Evolutionary conservation across 2,797 vertebrate species (phyloP), one percentile per base, ranked within the genome.

Genomic region (Anguilla obscura): DNA sequence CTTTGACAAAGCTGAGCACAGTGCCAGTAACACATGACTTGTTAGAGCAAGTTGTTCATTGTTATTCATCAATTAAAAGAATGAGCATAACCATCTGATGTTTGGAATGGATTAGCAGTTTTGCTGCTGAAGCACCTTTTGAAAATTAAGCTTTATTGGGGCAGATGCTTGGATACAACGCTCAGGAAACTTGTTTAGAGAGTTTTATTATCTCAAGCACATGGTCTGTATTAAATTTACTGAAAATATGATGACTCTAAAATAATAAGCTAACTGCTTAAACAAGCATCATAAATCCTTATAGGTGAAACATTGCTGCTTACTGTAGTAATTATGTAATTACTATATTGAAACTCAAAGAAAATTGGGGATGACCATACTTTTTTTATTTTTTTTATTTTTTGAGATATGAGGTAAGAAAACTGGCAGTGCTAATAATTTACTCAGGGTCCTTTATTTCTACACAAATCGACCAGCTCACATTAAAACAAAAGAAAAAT

Each of bases 71-170:
- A 88, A 60, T 86, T 85, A 88, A 66, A 85, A 80, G 24, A 85
- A 87, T 86, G 58, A 56, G 63, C 74, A 21, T 84, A 86, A 87
- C 87, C 89, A 85, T 89, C 58, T 74, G 87, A 90, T 85, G 60
- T 56, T 16, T 36, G 40, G n/a, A 76, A 87, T 88, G 84, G 88
- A 88, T 88, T 52, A 85, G 58, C 63, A 4, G 80, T 85, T 88
- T 27, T 87, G 89, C 87, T 82, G 84, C 76, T 86, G 27, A 87
- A 87, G 90, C 89, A 90, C 88, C 87, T 88, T 91, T 86, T 66
- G 86, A 88, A 88, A 85, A 89, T 90, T 84, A 89, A 86, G 48
- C 74, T 86, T 91, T 89, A 90, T 88, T 85, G 87, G 86, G 86
- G 89, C 90, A 91, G 88, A 92, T 89, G 91, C 85, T 88, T 84